Conservation (phyloP, 2,113 vertebrate genomes). For the Paracanthobrama guichenoti region DNA sequence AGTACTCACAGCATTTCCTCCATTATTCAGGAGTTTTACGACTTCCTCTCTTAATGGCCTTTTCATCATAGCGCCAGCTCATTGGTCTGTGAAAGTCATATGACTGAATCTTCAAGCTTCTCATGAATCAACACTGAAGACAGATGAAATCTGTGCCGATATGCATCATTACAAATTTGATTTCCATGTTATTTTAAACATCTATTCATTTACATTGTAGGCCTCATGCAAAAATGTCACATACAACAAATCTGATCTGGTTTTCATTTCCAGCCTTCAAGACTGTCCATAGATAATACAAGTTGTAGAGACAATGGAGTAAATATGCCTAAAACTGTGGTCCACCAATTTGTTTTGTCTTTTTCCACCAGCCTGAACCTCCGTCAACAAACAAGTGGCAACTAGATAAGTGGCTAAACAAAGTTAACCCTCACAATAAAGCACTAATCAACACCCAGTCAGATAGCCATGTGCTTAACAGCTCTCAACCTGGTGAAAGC, state of each 20-base stretch:
- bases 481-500: conserved; percentile 73
- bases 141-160: conserved; percentile 31
- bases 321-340: neutral
- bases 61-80: conserved; percentile 43
- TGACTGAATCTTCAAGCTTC: conserved; percentile 59
- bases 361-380: conserved; percentile 71
- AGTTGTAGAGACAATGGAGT: neutral
- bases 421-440: conserved; percentile 94
- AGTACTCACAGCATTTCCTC: conserved; percentile 39
- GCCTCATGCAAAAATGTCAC: neutral
- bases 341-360: neutral
- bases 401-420: conserved; percentile 85
- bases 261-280: neutral
- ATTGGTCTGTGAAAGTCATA: conserved; percentile 58
- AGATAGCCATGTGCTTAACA: conserved; percentile 78
- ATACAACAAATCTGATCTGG: neutral
- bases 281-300: neutral
- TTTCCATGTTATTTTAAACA: conserved; percentile 16
- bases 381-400: conserved; percentile 81
- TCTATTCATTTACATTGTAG: conserved; percentile 5
- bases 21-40: conserved; percentile 53
- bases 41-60: conserved; percentile 51
- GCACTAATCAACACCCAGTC: conserved; percentile 86
- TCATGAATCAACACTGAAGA: conserved; percentile 45
- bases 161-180: conserved; percentile 41